Evolutionary conservation across 2,888 invertebrate species (phyloP).

Genomic region (Acleris cristana): DNA sequence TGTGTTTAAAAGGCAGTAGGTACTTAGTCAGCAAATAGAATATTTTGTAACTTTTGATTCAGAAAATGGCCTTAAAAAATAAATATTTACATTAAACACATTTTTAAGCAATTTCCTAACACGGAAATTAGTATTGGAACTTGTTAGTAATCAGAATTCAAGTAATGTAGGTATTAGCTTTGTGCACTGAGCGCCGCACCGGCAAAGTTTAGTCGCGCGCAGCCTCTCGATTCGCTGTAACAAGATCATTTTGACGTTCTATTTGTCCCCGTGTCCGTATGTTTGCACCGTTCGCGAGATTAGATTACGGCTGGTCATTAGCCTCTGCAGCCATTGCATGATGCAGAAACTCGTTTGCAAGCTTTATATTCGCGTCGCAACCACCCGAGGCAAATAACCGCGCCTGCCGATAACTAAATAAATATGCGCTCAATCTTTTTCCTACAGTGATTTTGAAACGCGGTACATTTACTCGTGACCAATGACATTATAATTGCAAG

Average conservation of each 20-base stretch:
- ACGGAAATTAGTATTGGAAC: no score
- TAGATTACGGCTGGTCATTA: conserved; percentile 77
- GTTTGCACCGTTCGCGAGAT: conserved; percentile 56
- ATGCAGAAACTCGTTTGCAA: conserved; percentile 61
- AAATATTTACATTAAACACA: no score
- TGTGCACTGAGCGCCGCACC: not conserved
- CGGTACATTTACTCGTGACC: conserved; percentile 4
- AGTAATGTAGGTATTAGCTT: no score
- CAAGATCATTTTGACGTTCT: conserved; percentile 47
- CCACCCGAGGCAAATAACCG: conserved; percentile 42
- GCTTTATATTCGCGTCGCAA: conserved; percentile 46
- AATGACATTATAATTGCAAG: conserved; percentile 32
- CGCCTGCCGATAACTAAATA: conserved; percentile 9
- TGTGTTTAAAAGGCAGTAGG: no score
- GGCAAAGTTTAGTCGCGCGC: conserved; percentile 13
- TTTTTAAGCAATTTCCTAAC: no score
- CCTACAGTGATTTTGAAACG: not conserved
- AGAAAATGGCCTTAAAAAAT: no score
- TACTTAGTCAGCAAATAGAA: no score
- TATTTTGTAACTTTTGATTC: no score
- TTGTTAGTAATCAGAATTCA: no score
- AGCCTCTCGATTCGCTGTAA: conserved; percentile 35
- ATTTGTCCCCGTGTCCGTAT: conserved; percentile 51
- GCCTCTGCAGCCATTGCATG: conserved; percentile 55
- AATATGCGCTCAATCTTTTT: conserved; percentile 2